These are phyloP conservation scores for Bombylius major DNA, from an alignment of 2,888 invertebrate species.

Conservation along the genomic window DNA sequence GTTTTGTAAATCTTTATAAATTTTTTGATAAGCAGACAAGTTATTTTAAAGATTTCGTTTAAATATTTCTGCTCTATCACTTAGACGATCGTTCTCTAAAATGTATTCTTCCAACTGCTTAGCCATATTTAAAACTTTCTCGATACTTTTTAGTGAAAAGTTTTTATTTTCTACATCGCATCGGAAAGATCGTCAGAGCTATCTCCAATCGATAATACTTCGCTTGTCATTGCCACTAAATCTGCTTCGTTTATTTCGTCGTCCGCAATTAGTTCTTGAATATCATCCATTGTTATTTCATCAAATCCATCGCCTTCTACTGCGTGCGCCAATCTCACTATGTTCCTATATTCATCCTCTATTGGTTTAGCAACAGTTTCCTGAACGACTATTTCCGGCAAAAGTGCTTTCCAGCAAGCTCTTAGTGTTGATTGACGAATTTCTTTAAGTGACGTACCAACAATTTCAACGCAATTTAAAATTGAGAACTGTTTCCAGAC, in stretches of 20 bases:
- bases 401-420: constrained; percentile 2
- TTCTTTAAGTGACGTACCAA: constrained; percentile 2
- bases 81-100: neutral
- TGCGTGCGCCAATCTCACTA: too few relatives aligned
- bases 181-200: neutral
- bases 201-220: neutral
- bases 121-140: constrained; percentile 1
- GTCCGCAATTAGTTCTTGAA: constrained; percentile 6
- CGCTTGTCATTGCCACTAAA: neutral
- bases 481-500: constrained; percentile 7
- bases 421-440: constrained; percentile 6
- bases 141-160: constrained; percentile 3
- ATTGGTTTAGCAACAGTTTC: constrained; percentile 5
- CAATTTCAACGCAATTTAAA: neutral
- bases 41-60: constrained; percentile 4
- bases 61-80: neutral
- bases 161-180: constrained; percentile 2
- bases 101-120: constrained; percentile 2
- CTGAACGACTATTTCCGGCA: constrained; percentile 4
- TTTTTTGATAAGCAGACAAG: constrained; percentile 2
- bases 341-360: too few relatives aligned
- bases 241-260: constrained; percentile 9
- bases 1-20: constrained; percentile 2
- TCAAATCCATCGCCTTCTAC: constrained; percentile 5
- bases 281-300: constrained; percentile 5